phyloP scores from a whole-genome alignment of 2,113 vertebrate genomes.

The Clarias macrocephalus region DNA sequence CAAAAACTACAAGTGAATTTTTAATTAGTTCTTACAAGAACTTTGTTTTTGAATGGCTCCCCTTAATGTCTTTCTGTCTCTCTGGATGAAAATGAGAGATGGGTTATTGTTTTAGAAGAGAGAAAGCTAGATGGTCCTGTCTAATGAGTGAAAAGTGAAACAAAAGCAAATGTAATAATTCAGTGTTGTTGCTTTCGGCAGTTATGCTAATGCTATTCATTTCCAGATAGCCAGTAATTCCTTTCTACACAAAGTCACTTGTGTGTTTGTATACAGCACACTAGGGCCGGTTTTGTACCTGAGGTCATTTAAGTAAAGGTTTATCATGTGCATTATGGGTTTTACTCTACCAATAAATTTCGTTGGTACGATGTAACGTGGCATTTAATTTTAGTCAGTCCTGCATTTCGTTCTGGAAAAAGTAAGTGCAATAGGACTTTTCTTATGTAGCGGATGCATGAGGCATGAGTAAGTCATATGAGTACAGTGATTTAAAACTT shows the following conservation, averaged over 20 bases:
- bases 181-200: not conserved
- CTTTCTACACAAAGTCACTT: too few relatives aligned
- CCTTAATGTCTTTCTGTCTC: constrained; percentile 3
- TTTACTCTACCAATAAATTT: not conserved
- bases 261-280: constrained; percentile 1
- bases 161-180: not conserved
- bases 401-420: not conserved
- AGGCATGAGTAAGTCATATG: too few relatives aligned
- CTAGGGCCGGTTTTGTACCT: not conserved
- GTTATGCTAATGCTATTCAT: constrained; percentile 6
- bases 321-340: not conserved
- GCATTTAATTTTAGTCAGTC: not conserved
- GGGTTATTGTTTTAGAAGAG: not conserved
- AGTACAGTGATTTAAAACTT: too few relatives aligned
- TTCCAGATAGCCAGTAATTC: constrained; percentile 12
- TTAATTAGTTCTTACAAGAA: not conserved
- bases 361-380: too few relatives aligned
- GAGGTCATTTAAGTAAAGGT: not conserved
- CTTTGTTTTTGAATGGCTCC: not conserved
- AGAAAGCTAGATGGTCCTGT: not conserved
- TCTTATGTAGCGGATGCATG: too few relatives aligned
- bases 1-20: not conserved
- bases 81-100: not conserved
- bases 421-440: too few relatives aligned
- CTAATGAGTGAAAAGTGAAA: not conserved